Base-by-base conservation (phyloP, 1,140 invertebrate species). In the Macrobrachium nipponense region DNA sequence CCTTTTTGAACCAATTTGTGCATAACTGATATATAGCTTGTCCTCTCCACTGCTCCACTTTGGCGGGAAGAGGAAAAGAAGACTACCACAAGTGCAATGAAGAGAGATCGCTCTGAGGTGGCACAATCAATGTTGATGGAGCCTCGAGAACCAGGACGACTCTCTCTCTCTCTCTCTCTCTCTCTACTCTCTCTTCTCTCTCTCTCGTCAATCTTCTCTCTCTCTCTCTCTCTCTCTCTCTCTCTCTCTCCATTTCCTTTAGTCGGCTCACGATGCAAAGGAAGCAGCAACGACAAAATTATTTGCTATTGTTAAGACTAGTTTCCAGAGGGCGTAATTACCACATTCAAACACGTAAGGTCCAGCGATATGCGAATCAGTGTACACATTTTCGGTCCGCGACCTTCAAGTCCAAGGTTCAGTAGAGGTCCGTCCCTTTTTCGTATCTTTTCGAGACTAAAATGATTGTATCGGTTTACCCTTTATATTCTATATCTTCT, bases 181-280 rank as follows among this genome's bases (percentile, higher is more conserved):
- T 73, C 70, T 73, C 70, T 73, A n/a, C 70, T 73, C 70, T 73
- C 70, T 73, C 70, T 73, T 73, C 70, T 73, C 70, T 73, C 70
- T 73, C 70, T 73, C 70, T 73, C 70, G n/a, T n/a, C n/a, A n/a
- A n/a, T n/a, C n/a, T n/a, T 73, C 70, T 73, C 70, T 73, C 70
- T 73, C 70, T 73, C 70, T 73, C 70, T 73, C 70, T 73, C 70
- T 73, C 70, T 73, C 70, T 73, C 70, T 73, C 70, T 73, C 70
- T 73, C 70, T 73, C 70, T 73, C 70, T 73, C 70, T 73, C 70
- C 23, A 15, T 7, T 12, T 27, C 44, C 23, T 73, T 44, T 44
- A 36, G 15, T 73, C 0, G 27, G 15, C 23, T 27, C 23, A 8
- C 70, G 15, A 27, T 27, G 44, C 23, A 73, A 73, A 44, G 44